Percentiles rank a stretch among this genome's conserved stretches.
Conservation (phyloP, 2,888 invertebrate genomes). For the Mycalesis mineus region DNA sequence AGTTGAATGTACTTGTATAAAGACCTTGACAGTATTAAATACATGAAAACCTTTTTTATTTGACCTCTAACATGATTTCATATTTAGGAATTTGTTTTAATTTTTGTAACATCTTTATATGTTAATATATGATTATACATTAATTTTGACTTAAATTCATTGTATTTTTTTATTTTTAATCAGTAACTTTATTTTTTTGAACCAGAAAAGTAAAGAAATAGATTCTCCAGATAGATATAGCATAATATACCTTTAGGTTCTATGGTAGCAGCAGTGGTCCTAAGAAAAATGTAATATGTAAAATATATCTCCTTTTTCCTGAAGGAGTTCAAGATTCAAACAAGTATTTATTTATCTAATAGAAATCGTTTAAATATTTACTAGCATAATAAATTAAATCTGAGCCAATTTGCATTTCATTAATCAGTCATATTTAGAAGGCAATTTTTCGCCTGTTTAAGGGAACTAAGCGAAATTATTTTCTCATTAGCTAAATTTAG, state of each 20-base stretch:
- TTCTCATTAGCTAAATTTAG: background rate
- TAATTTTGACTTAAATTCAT: no score
- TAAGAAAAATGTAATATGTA: no score
- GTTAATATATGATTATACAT: background rate
- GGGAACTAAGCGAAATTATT: background rate
- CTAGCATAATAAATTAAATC: background rate
- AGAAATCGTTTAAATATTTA: no score
- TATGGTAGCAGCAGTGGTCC: no score
- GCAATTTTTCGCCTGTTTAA: background rate
- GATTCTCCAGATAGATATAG: no score
- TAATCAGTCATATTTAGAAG: background rate
- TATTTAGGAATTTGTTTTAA: background rate
- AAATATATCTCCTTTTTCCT: no score
- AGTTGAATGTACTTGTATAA: background rate
- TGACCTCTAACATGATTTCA: slow-evolving; percentile 2
- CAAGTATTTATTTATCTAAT: no score
- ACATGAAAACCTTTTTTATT: background rate
- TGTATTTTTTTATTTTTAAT: no score
- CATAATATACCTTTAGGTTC: no score
- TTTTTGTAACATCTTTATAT: background rate
- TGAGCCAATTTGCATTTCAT: background rate
- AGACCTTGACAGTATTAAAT: background rate
- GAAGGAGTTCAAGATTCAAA: no score
- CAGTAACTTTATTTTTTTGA: no score
- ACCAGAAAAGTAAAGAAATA: no score